These are phyloP conservation scores for Dendronephthya gigantea DNA, from an alignment of 64 coral and sea anemone genomes.

Conservation along the genomic window DNA sequence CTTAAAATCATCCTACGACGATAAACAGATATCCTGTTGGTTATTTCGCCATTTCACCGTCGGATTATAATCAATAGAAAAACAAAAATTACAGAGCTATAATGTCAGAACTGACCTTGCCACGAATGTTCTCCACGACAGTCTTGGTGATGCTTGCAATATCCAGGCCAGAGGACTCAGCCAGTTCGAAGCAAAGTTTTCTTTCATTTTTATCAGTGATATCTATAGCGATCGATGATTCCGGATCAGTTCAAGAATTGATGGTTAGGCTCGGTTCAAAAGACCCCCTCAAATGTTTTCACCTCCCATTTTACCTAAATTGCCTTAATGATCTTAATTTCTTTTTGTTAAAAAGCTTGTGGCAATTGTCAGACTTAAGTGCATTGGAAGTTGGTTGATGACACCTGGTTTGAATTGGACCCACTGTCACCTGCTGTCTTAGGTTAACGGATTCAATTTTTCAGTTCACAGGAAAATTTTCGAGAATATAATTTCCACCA, in stretches of 20 bases:
- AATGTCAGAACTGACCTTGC: slow-evolving; percentile 44
- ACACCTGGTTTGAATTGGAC: no score
- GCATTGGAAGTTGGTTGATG: no score
- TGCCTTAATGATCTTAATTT: no score
- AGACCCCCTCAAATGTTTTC: no score
- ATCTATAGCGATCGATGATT: slow-evolving; percentile 29
- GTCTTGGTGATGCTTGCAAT: slow-evolving; percentile 84
- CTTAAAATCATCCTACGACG: slow-evolving; percentile 55
- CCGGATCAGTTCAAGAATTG: no score
- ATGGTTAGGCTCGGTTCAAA: no score
- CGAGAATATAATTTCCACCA: neutral
- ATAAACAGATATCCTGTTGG: neutral
- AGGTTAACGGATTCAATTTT: no score
- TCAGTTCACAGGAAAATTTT: neutral
- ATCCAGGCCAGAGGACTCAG: slow-evolving; percentile 69
- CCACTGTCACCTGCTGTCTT: no score
- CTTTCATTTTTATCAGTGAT: slow-evolving; percentile 60
- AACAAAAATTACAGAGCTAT: neutral
- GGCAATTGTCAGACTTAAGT: no score
- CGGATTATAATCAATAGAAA: no score
- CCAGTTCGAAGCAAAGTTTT: slow-evolving; percentile 77
- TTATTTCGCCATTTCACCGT: neutral
- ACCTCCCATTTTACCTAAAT: no score
- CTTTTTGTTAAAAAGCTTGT: no score
- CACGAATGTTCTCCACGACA: slow-evolving; percentile 84